A percentile compares a stretch with the other conserved stretches of the same genome.
These are phyloP conservation scores for Mesorhabditis belari DNA, from an alignment of 2,888 invertebrate genomes.

Conservation along the genomic window DNA sequence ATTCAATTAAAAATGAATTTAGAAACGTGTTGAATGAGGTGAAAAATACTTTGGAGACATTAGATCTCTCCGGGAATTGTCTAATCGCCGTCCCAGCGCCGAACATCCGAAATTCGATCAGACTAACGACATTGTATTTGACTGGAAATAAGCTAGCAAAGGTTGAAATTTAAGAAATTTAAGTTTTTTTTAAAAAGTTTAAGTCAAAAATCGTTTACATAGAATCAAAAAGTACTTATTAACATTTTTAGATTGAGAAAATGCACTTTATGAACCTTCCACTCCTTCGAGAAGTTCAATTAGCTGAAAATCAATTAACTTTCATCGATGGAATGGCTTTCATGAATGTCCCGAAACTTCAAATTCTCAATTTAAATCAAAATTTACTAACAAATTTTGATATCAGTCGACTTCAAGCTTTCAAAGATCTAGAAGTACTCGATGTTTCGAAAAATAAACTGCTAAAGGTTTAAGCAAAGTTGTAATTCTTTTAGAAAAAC, in stretches of 20 bases:
- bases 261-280: slow-evolving; percentile 72
- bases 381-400: slow-evolving; percentile 76
- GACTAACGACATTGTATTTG: neutral
- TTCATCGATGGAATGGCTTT: slow-evolving; percentile 73
- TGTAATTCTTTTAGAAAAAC: neutral
- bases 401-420: slow-evolving; percentile 73
- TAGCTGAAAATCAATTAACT: slow-evolving; percentile 60
- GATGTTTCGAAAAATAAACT: slow-evolving; percentile 73
- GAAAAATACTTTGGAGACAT: neutral
- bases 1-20: too few species aligned
- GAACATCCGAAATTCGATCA: neutral
- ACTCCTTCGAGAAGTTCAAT: slow-evolving; percentile 65
- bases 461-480: slow-evolving; percentile 62
- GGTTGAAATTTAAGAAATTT: neutral
- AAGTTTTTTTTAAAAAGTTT: too few species aligned
- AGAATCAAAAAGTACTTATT: too few species aligned
- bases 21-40: neutral
- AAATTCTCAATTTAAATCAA: slow-evolving; percentile 66
- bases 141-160: neutral
- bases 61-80: neutral
- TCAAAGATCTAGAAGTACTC: slow-evolving; percentile 68
- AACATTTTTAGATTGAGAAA: slow-evolving; percentile 55
- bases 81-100: neutral
- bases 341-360: slow-evolving; percentile 69
- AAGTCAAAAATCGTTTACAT: too few species aligned